Evolutionary conservation across 2,888 invertebrate species (phyloP).

Genomic region (Linnaemya tessellans): DNA sequence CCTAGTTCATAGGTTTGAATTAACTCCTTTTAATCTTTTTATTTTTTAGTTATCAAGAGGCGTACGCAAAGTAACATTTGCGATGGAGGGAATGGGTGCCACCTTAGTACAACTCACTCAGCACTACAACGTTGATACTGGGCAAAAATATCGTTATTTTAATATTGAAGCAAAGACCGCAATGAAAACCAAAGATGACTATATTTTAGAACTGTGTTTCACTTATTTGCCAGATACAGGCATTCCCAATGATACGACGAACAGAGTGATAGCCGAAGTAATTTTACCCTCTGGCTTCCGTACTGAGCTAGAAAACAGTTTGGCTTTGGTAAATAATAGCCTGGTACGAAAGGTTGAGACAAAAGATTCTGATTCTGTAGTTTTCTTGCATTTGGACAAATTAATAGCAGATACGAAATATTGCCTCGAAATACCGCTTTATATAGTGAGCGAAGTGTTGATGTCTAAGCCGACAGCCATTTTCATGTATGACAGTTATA

Average conservation of each 20-base stretch:
- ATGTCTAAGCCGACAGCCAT: no score
- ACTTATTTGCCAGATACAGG: neutral
- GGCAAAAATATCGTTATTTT: conserved; percentile 88
- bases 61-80: conserved; percentile 87
- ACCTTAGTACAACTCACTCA: conserved; percentile 90
- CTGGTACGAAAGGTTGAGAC: no score
- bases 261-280: conserved; percentile 88
- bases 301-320: conserved; percentile 31
- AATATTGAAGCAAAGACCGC: neutral
- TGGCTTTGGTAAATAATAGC: no score
- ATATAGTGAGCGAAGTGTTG: no score
- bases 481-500: no score
- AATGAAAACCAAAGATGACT: neutral
- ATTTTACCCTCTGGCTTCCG: conserved; percentile 92
- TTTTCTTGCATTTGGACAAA: no score
- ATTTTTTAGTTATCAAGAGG: conserved; percentile 45
- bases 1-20: no score
- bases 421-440: no score
- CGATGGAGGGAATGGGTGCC: conserved; percentile 91
- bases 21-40: neutral
- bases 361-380: no score
- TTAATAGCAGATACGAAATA: no score
- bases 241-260: neutral
- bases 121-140: conserved; percentile 91
- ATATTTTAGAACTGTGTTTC: conserved; percentile 11